phyloP scores from a whole-genome alignment of 2,797 vertebrate genomes.

The Podargus strigoides region DNA sequence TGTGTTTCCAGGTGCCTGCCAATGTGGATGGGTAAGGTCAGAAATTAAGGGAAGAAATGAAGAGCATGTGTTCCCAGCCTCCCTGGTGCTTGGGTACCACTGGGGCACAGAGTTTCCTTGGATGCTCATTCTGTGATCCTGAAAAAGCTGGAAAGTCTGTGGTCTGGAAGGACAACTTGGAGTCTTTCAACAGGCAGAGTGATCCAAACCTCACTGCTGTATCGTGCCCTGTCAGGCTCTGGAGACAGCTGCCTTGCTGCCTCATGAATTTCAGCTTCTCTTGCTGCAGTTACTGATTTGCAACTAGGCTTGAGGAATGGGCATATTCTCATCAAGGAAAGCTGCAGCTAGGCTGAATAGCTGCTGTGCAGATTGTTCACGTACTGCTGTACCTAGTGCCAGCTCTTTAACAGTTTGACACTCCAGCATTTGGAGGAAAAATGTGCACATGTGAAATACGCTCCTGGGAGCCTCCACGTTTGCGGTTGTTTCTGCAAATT shows the following conservation, averaged over 20 bases:
- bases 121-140: background rate
- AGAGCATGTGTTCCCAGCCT: background rate
- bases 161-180: background rate
- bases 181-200: background rate
- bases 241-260: background rate
- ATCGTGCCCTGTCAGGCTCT: background rate
- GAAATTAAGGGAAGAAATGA: background rate
- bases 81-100: accelerated
- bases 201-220: background rate
- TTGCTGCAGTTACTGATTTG: background rate
- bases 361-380: background rate
- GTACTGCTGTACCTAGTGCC: background rate
- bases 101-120: background rate
- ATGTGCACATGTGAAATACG: accelerated
- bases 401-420: background rate
- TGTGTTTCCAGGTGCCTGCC: background rate
- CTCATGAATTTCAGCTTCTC: background rate
- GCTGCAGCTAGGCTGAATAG: background rate
- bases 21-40: too few species aligned
- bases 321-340: accelerated
- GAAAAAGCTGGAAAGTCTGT: background rate
- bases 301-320: background rate
- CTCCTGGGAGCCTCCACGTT: background rate
- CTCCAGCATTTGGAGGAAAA: background rate
- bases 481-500: background rate